Conservation (phyloP, 1,140 invertebrate species). For the Halesus radiatus region DNA sequence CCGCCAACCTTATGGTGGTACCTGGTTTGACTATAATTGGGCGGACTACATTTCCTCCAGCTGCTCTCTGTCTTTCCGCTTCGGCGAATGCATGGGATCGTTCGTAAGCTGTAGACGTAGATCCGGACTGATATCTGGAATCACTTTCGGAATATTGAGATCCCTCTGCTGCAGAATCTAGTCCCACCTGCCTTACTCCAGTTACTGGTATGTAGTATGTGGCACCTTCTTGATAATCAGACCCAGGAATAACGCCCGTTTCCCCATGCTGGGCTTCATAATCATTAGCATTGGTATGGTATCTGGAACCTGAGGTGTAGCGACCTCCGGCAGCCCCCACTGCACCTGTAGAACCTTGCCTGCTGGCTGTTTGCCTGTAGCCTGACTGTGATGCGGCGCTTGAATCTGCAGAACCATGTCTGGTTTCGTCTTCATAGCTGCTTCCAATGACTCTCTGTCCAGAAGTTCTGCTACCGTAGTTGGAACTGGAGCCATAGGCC, state of each 20-base stretch:
- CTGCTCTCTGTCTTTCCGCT: conserved; percentile 15
- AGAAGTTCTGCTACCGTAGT: conserved; percentile 9
- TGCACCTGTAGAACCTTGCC: neutral
- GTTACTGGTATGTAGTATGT: conserved; percentile 27
- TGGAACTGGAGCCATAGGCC: neutral
- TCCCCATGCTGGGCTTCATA: conserved; percentile 21
- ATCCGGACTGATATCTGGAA: neutral
- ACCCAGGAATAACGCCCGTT: conserved; percentile 12
- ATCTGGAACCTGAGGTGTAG: neutral
- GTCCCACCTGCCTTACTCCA: conserved; percentile 26
- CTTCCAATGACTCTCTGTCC: conserved; percentile 4
- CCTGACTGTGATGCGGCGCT: neutral
- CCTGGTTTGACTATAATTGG: conserved; percentile 62
- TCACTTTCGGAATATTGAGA: conserved; percentile 23
- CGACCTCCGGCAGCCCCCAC: neutral
- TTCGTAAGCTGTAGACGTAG: conserved; percentile 1
- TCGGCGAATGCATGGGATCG: conserved; percentile 27
- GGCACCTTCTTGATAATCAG: neutral
- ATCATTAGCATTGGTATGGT: neutral
- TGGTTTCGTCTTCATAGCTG: neutral
- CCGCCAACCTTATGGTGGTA: conserved; percentile 60
- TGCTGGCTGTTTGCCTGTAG: neutral
- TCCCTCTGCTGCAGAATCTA: neutral
- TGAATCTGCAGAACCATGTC: neutral
- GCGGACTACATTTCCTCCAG: conserved; percentile 9